A percentile compares a stretch with the other conserved stretches of the same genome.
Evolutionary conservation across 2,888 invertebrate genomes (phyloP).

Genomic region (Drosophila vallismaia): DNA sequence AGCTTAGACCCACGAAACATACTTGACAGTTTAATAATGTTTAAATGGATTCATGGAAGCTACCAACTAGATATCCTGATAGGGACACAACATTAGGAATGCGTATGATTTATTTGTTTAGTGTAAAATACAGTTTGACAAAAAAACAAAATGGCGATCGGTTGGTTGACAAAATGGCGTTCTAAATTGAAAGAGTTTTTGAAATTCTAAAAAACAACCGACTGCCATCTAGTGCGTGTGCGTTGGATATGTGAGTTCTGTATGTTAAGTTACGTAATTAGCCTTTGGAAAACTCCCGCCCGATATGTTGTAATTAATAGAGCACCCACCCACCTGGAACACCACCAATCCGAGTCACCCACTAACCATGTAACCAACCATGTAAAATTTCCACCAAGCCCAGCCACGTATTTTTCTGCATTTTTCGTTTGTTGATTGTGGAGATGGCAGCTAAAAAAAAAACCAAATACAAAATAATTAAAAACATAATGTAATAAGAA

Average conservation of each 20-base stretch:
- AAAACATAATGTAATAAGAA: constrained; percentile 27
- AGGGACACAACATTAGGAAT: constrained; percentile 17
- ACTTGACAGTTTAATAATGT: constrained; percentile 27
- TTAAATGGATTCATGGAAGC: constrained; percentile 5
- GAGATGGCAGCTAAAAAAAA: constrained; percentile 19
- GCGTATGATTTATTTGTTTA: constrained; percentile 15
- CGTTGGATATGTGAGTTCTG: constrained; percentile 45
- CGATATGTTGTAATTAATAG: constrained; percentile 47
- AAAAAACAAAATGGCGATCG: constrained; percentile 21
- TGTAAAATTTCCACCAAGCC: constrained; percentile 36
- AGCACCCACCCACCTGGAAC: constrained; percentile 39
- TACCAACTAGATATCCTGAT: background rate
- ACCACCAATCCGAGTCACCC: constrained; percentile 17
- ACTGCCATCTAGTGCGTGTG: constrained; percentile 34
- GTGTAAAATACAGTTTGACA: background rate
- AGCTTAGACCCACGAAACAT: constrained; percentile 3
- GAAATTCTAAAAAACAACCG: background rate
- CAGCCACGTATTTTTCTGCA: constrained; percentile 42
- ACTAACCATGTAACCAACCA: constrained; percentile 8
- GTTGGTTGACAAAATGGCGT: background rate
- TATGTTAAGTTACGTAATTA: constrained; percentile 34
- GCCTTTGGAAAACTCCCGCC: constrained; percentile 38
- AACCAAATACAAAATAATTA: constrained; percentile 1
- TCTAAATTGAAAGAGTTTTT: background rate
- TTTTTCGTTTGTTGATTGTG: constrained; percentile 47